Evolutionary conservation across 2,113 vertebrate genomes (phyloP), one percentile per base, ranked within the genome.

Genomic region (Takifugu flavidus): DNA sequence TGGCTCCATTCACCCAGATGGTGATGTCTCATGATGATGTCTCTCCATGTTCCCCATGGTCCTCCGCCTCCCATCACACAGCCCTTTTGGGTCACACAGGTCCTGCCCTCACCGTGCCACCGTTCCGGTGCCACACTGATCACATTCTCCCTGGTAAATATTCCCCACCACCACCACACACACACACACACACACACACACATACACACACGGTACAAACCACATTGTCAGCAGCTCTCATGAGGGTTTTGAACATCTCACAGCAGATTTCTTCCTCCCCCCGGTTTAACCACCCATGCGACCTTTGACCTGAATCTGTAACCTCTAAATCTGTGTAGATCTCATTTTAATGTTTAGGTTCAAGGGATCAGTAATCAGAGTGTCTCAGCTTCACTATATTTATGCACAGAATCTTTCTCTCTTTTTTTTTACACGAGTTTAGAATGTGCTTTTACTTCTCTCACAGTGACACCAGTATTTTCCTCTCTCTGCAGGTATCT

Each of bases 311-410:
- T 82, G 80, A 82, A 66, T 71, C 14, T 34, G 53, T 57, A 67
- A 78, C 77, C 77, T 79, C 45, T 59, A 61, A 74, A 75, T 65
- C 67, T 67, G 45, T 6, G 67, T 66, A 75, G 66, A 75, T 86
- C 70, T 61, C 59, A 42, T 49, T 44, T 67, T 71, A 78, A 75
- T 65, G 63, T 73, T 74, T 66, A 80, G 77, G 66, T 74, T 77
- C 53, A 0, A 42, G 59, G 27, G 61, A 77, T 66, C 79, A 83
- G 88, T 77, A 90, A 89, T 89, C 86, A 86, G 57, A 58, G 49
- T 11, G 46, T 64, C 47, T 49, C 4, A 49, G 34, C 34, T 39
- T 11, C 1, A 10, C 34, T 10, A 8, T 11, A 11, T 39, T 39
- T 39, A 6, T 39, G 7, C 34, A 39, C 34, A 39, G 1, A 39